Conservation (phyloP, 2,888 invertebrate species). For the Amorpha juglandis region DNA sequence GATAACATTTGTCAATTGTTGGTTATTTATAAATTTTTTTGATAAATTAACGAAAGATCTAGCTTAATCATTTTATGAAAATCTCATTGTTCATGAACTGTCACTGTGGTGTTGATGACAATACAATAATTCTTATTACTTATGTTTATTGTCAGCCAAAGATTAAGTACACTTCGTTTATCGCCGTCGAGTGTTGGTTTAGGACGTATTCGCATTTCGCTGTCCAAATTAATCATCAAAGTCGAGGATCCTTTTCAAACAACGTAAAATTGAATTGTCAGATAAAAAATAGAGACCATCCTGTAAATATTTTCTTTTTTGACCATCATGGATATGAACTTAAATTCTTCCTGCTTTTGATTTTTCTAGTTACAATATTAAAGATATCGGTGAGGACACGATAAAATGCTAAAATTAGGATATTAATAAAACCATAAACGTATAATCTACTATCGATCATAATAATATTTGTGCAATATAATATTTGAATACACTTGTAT, state of each 20-base stretch:
- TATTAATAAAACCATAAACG: too few relatives aligned
- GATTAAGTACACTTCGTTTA: neutral
- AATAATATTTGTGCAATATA: too few relatives aligned
- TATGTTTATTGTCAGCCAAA: constrained; percentile 5
- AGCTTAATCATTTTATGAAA: neutral
- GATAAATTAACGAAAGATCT: too few relatives aligned
- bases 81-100: neutral
- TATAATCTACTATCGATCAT: too few relatives aligned
- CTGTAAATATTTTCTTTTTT: constrained; percentile 8
- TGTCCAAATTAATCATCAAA: constrained; percentile 22
- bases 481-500: too few relatives aligned
- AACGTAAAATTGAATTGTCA: constrained; percentile 22
- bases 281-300: neutral
- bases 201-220: constrained; percentile 16
- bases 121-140: neutral
- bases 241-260: constrained; percentile 21
- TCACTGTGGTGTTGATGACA: neutral
- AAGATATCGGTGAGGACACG: too few relatives aligned
- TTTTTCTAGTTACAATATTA: too few relatives aligned
- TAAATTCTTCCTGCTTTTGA: neutral
- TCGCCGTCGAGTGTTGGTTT: constrained; percentile 20
- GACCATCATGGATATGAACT: neutral
- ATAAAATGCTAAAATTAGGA: too few relatives aligned
- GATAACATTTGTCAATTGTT: too few relatives aligned
- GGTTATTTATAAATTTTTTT: too few relatives aligned